A percentile compares a stretch with the other conserved stretches of the same genome.
Conservation (phyloP, 2,797 vertebrate genomes). For the Borostomias antarcticus region DNA sequence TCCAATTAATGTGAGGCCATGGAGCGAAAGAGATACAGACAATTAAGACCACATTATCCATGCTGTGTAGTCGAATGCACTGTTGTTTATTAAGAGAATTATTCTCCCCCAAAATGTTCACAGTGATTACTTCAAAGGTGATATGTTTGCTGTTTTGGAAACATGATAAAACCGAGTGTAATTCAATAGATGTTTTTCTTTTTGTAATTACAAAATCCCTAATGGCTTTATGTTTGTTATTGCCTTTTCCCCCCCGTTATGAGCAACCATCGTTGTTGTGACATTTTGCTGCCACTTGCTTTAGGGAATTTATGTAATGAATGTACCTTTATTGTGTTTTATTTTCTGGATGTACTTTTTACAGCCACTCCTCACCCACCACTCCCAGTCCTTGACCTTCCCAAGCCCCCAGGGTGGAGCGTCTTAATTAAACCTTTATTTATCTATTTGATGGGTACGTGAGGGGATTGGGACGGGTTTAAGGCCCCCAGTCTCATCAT, state of each 20-base stretch:
- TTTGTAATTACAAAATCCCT: constrained; percentile 53
- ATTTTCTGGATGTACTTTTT: constrained; percentile 51
- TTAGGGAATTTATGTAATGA: constrained; percentile 47
- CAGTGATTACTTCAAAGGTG: constrained; percentile 70
- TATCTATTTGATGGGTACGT: constrained; percentile 71
- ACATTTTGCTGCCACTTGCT: constrained; percentile 44
- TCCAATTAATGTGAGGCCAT: too few relatives aligned
- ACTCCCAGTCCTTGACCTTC: constrained; percentile 39
- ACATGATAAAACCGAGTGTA: constrained; percentile 73
- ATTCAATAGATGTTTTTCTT: constrained; percentile 52
- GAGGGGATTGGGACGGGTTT: constrained; percentile 53
- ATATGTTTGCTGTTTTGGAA: constrained; percentile 57
- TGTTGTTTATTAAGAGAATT: constrained; percentile 74
- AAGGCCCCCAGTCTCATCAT: constrained; percentile 61
- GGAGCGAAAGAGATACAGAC: too few relatives aligned
- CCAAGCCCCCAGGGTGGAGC: constrained; percentile 43
- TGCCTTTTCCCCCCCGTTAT: constrained; percentile 59
- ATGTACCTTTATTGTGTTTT: constrained; percentile 65
- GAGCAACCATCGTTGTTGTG: constrained; percentile 41
- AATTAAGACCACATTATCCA: constrained; percentile 6
- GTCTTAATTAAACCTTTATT: constrained; percentile 76
- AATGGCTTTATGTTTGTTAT: constrained; percentile 58
- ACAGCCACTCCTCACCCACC: constrained; percentile 29
- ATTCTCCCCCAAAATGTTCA: constrained; percentile 74
- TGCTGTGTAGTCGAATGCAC: constrained; percentile 62